Evolutionary conservation across 2,888 invertebrate genomes (phyloP).

Genomic region (Drosophila affinis): DNA sequence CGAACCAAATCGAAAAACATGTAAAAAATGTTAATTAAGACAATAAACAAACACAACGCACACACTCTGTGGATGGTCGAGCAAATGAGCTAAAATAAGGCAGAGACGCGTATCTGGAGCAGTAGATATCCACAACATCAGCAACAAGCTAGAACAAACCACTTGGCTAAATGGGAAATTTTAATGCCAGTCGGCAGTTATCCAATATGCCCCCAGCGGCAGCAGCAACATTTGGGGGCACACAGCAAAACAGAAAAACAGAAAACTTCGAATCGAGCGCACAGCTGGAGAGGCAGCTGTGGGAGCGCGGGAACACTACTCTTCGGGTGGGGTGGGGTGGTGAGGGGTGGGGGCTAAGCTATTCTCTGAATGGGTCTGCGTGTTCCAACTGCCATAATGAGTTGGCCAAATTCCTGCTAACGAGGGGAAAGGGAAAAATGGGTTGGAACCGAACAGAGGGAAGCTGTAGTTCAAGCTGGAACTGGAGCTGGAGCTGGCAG

Average conservation of each 20-base stretch:
- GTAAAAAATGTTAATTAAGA: conserved; percentile 42
- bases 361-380: conserved; percentile 25
- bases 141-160: conserved; percentile 12
- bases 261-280: conserved; percentile 26
- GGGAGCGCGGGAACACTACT: neutral
- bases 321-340: no score
- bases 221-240: conserved; percentile 28
- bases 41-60: conserved; percentile 1
- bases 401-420: conserved; percentile 47
- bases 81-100: conserved; percentile 33
- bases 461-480: conserved; percentile 1
- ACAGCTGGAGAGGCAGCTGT: conserved; percentile 55
- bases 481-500: conserved; percentile 3
- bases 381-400: conserved; percentile 41
- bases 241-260: conserved; percentile 3
- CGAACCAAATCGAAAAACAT: conserved; percentile 38
- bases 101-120: conserved; percentile 31
- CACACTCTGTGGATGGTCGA: neutral
- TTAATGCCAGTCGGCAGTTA: conserved; percentile 3
- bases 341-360: no score
- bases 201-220: no score
- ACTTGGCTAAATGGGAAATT: conserved; percentile 1
- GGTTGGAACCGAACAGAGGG: neutral
- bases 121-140: neutral
- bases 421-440: conserved; percentile 12